Evolutionary conservation across 1,140 invertebrate genomes (phyloP).

Genomic region (Solen grandis): DNA sequence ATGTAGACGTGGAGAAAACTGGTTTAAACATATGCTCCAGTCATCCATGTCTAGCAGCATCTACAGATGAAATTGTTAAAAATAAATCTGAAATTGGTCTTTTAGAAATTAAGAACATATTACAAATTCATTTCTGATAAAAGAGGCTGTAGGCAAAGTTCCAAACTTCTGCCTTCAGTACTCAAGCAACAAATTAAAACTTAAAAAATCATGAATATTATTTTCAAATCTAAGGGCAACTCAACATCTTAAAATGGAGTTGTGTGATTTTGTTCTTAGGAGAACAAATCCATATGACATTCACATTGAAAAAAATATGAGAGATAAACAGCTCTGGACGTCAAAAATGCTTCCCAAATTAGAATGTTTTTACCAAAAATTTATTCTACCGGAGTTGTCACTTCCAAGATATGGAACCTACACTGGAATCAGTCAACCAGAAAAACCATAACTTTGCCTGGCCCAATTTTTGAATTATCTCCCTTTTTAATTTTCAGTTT

Average conservation of each 20-base stretch:
- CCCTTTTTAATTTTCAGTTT: too few relatives aligned
- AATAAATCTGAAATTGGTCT: neutral
- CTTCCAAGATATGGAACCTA: too few relatives aligned
- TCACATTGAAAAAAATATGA: neutral
- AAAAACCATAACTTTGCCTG: too few relatives aligned
- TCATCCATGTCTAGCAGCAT: neutral
- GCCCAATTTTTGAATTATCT: too few relatives aligned
- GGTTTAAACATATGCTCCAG: too few relatives aligned
- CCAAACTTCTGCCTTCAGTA: conserved; percentile 8
- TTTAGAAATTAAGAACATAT: conserved; percentile 17
- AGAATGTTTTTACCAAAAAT: conserved; percentile 6
- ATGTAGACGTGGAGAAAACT: too few relatives aligned
- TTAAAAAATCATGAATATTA: neutral
- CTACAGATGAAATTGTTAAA: conserved; percentile 7
- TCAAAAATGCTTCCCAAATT: conserved; percentile 10
- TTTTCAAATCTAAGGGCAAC: too few relatives aligned
- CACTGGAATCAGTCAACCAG: too few relatives aligned
- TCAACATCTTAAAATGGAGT: conserved; percentile 10
- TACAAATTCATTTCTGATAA: neutral
- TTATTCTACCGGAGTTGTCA: too few relatives aligned
- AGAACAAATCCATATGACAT: conserved; percentile 32
- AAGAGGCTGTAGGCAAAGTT: conserved; percentile 1
- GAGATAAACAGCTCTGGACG: neutral
- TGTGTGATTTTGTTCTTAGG: conserved; percentile 33
- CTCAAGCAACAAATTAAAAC: neutral